Evolutionary conservation across 2,888 invertebrate species (phyloP), one percentile per base, ranked within the genome.

Genomic region (Scaeva pyrastri): DNA sequence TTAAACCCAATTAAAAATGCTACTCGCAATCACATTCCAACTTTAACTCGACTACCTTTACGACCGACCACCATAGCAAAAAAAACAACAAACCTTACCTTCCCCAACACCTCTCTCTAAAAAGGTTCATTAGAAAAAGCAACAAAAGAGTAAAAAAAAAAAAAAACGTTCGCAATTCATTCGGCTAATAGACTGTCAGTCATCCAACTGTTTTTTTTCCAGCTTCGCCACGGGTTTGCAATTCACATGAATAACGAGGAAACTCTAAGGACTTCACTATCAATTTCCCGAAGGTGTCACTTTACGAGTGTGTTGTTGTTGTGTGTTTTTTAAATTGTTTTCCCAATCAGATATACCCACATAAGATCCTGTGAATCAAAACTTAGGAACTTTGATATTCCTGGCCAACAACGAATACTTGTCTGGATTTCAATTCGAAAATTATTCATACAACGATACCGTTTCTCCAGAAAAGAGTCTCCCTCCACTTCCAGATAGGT

Each of bases 11-110:
- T 68, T 68, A 52, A 39, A 68, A 68, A 52, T 52, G 11, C 11
- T 52, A 11, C 21, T 68, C 19, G 39, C 68, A 68, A 52, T 68
- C 68, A 68, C 68, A 68, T 39, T 39, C 43, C 19, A 52, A 41
- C 50, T 19, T 2, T 16, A 36, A 66, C 21, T 50, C 48, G 19
- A 19, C 14, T 36, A 48, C n/a, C n/a, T n/a, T n/a, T 6, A n/a
- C 1, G 2, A n/a, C 1, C 21, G 21, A 62, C n/a, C n/a, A n/a
- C n/a, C n/a, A n/a, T n/a, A n/a, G n/a, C n/a, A 23, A 21, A 41
- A 12, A 62, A 23, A 21, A 31, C 16, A 48, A 31, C 8, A n/a
- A 48, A 11, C 2, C 39, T 39, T 21, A n/a, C n/a, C n/a, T n/a
- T n/a, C n/a, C n/a, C 60, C 2, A 48, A 14, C 6, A 66, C 19